phyloP scores from a whole-genome alignment of 2,113 vertebrate species.

The Megaceryle torquata region DNA sequence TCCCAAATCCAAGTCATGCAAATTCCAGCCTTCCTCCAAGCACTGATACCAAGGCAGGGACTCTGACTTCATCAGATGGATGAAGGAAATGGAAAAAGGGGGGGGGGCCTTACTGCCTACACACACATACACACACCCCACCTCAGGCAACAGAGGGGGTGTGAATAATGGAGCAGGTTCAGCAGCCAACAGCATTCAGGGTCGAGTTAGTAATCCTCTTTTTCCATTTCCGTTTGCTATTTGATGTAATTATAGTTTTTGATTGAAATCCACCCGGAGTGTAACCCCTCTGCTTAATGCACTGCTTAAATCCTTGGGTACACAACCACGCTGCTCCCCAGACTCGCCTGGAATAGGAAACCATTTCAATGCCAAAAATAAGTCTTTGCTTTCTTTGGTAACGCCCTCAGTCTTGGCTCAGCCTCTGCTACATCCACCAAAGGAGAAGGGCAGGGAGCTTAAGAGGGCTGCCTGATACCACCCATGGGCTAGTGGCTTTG shows the following conservation, averaged over 20 bases:
- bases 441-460: background rate
- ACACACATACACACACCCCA: constrained; percentile 21
- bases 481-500: background rate
- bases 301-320: constrained; percentile 64
- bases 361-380: constrained; percentile 55
- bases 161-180: constrained; percentile 55
- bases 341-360: constrained; percentile 48
- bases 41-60: constrained; percentile 24
- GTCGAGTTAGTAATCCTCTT: constrained; percentile 63
- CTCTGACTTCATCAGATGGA: constrained; percentile 49
- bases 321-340: constrained; percentile 15
- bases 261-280: constrained; percentile 66
- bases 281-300: constrained; percentile 63
- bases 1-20: constrained; percentile 47
- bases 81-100: constrained; percentile 48
- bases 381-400: constrained; percentile 34
- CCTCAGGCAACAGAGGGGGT: constrained; percentile 51
- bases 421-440: background rate
- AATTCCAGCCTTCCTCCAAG: constrained; percentile 51
- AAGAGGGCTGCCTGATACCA: background rate
- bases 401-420: background rate
- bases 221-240: constrained; percentile 72
- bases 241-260: constrained; percentile 77
- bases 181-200: constrained; percentile 44
- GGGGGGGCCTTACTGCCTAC: constrained; percentile 40